Conservation (phyloP, 2,797 vertebrate genomes). For the Danio tinwini region DNA sequence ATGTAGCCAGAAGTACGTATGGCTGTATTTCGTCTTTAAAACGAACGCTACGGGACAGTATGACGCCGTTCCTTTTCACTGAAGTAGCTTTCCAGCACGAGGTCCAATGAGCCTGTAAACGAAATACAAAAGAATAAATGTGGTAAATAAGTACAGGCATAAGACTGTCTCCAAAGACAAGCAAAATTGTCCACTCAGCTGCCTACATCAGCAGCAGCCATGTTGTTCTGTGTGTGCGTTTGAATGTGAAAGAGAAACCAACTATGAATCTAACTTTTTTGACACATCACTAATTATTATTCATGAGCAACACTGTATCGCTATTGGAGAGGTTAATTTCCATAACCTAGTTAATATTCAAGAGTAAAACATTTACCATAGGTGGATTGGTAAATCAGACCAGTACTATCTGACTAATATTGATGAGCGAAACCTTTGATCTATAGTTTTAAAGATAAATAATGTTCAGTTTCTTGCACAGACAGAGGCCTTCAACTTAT, state of each 20-base stretch:
- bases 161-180: slow-evolving; percentile 64
- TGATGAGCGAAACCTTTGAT: background rate
- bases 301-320: background rate
- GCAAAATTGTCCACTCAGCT: slow-evolving; percentile 67
- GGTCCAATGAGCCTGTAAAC: slow-evolving; percentile 79
- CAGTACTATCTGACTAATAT: background rate
- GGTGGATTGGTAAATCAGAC: background rate
- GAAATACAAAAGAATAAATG: slow-evolving; percentile 76
- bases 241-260: background rate
- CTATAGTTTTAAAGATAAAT: background rate
- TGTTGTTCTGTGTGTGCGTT: slow-evolving; percentile 60
- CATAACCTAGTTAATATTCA: background rate
- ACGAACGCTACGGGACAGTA: too few species aligned
- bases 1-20: too few species aligned
- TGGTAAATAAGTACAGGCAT: slow-evolving; percentile 66
- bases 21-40: too few species aligned
- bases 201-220: slow-evolving; percentile 70
- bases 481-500: background rate
- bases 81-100: slow-evolving; percentile 83
- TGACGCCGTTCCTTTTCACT: too few species aligned
- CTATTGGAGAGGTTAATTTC: background rate
- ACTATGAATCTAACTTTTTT: background rate
- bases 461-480: background rate
- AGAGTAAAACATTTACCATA: background rate
- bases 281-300: background rate